These are phyloP conservation scores for Lasioglossum oenotherae DNA, from an alignment of 2,888 invertebrate genomes.

Conservation along the genomic window DNA sequence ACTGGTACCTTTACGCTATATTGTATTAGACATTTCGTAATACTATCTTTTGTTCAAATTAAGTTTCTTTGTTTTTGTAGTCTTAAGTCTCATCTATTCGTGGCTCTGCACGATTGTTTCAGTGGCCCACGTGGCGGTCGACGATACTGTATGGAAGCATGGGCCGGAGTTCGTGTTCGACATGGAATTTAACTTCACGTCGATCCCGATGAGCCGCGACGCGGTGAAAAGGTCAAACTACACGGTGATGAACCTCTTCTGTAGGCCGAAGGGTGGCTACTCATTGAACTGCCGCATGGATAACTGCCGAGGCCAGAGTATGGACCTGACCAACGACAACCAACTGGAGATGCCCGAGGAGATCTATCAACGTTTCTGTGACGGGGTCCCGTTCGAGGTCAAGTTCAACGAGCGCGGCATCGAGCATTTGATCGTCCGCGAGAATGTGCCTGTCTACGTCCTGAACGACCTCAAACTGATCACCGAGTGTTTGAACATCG, in stretches of 20 bases:
- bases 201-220: conserved; percentile 64
- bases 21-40: too few species aligned
- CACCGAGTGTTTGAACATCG: conserved; percentile 54
- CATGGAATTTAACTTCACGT: conserved; percentile 70
- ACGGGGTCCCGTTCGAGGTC: conserved; percentile 54
- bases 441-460: neutral
- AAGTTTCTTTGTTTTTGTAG: too few species aligned
- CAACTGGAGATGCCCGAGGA: conserved; percentile 23
- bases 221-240: conserved; percentile 48
- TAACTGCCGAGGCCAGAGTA: conserved; percentile 54
- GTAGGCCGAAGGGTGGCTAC: conserved; percentile 52
- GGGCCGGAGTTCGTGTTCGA: conserved; percentile 75
- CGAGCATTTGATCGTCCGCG: conserved; percentile 42
- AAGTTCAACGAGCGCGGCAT: conserved; percentile 62
- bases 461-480: conserved; percentile 54
- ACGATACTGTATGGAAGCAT: conserved; percentile 70
- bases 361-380: neutral
- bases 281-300: conserved; percentile 54
- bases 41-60: too few species aligned
- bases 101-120: neutral
- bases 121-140: conserved; percentile 59
- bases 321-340: conserved; percentile 61
- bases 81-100: too few species aligned
- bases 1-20: too few species aligned
- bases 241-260: conserved; percentile 47